Base-by-base conservation (phyloP, 2,888 invertebrate genomes). In the Nowickia ferox region DNA sequence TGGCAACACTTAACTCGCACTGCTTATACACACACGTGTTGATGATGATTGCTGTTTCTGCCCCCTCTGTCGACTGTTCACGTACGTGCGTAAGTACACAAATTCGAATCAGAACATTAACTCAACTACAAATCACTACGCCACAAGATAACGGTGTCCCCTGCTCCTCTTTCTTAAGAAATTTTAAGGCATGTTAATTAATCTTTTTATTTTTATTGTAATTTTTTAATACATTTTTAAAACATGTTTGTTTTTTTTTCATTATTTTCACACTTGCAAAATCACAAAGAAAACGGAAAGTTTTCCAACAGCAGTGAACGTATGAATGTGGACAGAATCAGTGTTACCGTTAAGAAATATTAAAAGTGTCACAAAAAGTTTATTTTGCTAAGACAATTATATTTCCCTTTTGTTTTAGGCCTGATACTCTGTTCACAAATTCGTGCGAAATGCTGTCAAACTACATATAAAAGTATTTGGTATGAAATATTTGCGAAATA, bases 241-340 rank as follows among this genome's bases (percentile, higher is more conserved):
- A 46, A n/a, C 30, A 44, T 9, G 10, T 57, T 55, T 53, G 40
- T 1, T 19, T 42, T 8, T 38, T 68, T 22, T 22, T 22, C 22
- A 22, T 22, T 22, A 44, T 42, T 55, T 55, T 71, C 44, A 0
- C 6, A 30, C 30, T 48, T 61, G 17, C n/a, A 38, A 10, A 13
- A 53, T 22, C 4, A 55, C 4, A 55, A 74, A 53, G 79, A 82
- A 86, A 86, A 86, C 46, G 59, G 75, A 86, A 83, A 83, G 85
- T 83, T 71, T 79, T 84, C 81, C 68, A 40, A 38, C 15, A 38
- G 30, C 46, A 57, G 57, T 19, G 44, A 22, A 65, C 44, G 42
- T 57, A 61, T 61, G 40, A 40, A 11, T 11, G 13, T 6, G 30
- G 5, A 30, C 5, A 30, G 30, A 30, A 30, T 30, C 30, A 30